Evolutionary conservation across 2,888 invertebrate genomes (phyloP), one percentile per base, ranked within the genome.

Genomic region (Temnothorax unifasciatus): DNA sequence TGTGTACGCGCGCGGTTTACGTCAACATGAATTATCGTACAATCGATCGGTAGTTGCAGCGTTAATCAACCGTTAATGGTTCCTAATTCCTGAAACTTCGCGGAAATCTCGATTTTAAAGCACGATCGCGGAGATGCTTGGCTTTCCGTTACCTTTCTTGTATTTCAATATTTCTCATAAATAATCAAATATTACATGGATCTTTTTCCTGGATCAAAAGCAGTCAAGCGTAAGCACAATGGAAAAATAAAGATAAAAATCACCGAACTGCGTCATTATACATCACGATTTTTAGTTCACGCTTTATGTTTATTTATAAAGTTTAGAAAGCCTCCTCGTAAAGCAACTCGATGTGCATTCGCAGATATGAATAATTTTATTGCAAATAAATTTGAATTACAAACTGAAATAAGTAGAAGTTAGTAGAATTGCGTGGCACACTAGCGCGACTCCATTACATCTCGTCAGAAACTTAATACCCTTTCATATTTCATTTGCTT

Each of bases 321-420:
- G 15, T 63, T 47, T 29, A 21, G 29, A 50, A 61, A 50, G 11
- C 6, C 6, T 38, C 21, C 2, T 38, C 3, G 21, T 76, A 64
- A 76, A 63, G 21, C 25, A 64, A 38, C 34, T 50, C 34, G 34
- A 3, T 21, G 34, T 38, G 21, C 18, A 21, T 6, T 75, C 18
- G 34, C 34, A 64, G 18, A 61, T 64, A 64, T 64, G 50, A 64
- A 50, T 50, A 64, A 76, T 76, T 34, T 25, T 25, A 76, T 41
- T 64, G 18, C 64, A 64, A 76, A 64, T 76, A 64, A 64, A 76
- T 64, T 76, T 64, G 34, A 76, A 76, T 64, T 64, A 64, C 47
- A 64, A 76, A 76, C 3, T 64, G 38, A 38, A 64, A 76, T 52
- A 38, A 50, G 21, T 64, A 76, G 21, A 76, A 50, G 6, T 74